phyloP scores from a whole-genome alignment of 2,888 invertebrate species.

The Macrosoma leucophasiata region DNA sequence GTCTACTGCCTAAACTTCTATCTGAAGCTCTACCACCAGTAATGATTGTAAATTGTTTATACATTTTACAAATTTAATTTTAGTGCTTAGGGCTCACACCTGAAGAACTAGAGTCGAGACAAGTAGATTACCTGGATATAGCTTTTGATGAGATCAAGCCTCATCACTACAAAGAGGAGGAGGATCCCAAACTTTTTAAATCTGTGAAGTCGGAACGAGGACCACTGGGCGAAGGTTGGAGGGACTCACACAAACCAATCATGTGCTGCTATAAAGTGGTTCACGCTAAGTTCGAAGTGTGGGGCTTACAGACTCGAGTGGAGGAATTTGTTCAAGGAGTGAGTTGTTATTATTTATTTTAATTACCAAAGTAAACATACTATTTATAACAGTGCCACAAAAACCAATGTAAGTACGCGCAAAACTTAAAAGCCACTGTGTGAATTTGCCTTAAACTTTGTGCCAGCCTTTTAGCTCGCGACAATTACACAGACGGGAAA shows the following conservation, averaged over 20 bases:
- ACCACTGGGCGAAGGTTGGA: constrained; percentile 90
- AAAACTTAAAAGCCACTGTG: too few relatives aligned
- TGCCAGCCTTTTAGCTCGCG: too few relatives aligned
- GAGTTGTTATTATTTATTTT: constrained; percentile 30
- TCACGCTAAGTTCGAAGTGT: constrained; percentile 91
- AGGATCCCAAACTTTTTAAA: constrained; percentile 90
- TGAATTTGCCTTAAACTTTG: too few relatives aligned
- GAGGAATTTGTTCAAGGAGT: constrained; percentile 92
- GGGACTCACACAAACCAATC: constrained; percentile 82
- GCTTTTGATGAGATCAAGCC: constrained; percentile 90
- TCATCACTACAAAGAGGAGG: constrained; percentile 92
- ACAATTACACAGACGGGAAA: too few relatives aligned
- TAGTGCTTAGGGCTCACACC: constrained; percentile 84
- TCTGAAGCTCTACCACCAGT: too few relatives aligned
- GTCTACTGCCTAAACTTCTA: too few relatives aligned
- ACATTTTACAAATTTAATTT: constrained; percentile 30
- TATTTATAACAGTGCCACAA: not conserved
- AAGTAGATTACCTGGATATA: constrained; percentile 89
- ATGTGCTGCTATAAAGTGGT: constrained; percentile 97
- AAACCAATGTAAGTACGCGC: too few relatives aligned
- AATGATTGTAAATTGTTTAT: too few relatives aligned
- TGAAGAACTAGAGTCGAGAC: constrained; percentile 82
- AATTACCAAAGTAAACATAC: not conserved
- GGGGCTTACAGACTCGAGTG: constrained; percentile 92
- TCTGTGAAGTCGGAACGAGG: constrained; percentile 89